Evolutionary conservation across 1,140 invertebrate genomes (phyloP).

Genomic region (Kradibia gibbosae): DNA sequence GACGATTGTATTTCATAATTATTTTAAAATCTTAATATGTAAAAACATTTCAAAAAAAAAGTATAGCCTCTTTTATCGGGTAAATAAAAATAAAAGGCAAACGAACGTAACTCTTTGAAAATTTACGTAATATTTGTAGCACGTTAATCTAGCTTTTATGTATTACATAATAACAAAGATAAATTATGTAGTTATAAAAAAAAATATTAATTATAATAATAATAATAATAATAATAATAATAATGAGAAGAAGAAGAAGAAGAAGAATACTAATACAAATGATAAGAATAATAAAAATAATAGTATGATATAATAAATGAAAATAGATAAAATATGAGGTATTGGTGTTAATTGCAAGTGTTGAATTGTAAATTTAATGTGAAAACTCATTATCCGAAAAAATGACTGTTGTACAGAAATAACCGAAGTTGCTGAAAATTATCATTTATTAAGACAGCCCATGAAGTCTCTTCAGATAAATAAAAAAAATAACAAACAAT

Average conservation of each 20-base stretch:
- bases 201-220: not conserved
- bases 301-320: not conserved
- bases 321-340: not conserved
- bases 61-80: constrained; percentile 30
- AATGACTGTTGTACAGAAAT: constrained; percentile 16
- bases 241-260: not conserved
- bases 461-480: not conserved
- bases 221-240: not conserved
- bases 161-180: too few relatives aligned
- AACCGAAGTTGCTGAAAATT: constrained; percentile 17
- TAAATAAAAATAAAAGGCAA: constrained; percentile 14
- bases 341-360: constrained; percentile 6
- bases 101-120: constrained; percentile 19
- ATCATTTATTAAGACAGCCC: not conserved
- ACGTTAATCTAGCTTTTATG: not conserved
- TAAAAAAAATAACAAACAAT: constrained; percentile 2
- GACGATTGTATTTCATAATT: not conserved
- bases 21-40: not conserved
- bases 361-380: not conserved
- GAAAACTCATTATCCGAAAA: constrained; percentile 7
- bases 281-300: not conserved
- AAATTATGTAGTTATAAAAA: not conserved
- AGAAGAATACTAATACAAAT: not conserved
- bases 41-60: constrained; percentile 11
- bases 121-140: constrained; percentile 20